Conservation (phyloP, 2,113 vertebrate species). For the Aepyceros melampus region DNA sequence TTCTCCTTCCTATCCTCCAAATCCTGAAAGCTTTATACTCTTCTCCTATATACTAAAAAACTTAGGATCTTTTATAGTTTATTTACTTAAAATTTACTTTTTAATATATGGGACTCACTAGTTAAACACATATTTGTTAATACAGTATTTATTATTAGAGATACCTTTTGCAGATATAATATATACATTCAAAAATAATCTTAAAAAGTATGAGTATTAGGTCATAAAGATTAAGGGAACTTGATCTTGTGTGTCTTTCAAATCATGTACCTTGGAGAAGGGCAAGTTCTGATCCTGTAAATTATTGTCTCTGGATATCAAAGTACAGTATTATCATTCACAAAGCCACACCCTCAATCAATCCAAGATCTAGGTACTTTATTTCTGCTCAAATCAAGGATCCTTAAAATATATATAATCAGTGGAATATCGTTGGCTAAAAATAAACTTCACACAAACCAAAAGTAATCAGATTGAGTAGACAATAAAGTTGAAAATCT, state of each 20-base stretch:
- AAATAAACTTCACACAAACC: conserved; percentile 28
- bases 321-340: background rate
- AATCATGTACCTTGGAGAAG: background rate
- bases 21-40: background rate
- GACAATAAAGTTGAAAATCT: background rate
- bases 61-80: background rate
- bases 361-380: background rate
- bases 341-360: background rate
- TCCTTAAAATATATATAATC: conserved; percentile 17
- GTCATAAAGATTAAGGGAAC: background rate
- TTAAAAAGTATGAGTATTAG: background rate
- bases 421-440: background rate
- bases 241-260: background rate
- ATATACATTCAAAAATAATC: background rate
- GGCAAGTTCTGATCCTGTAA: background rate
- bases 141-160: background rate
- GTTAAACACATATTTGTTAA: background rate
- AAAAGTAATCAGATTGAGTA: background rate
- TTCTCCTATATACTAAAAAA: background rate
- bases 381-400: conserved; percentile 1
- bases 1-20: background rate
- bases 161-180: background rate
- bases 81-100: background rate
- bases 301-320: background rate
- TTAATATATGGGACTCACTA: background rate